Percentiles rank a stretch among this genome's conserved stretches.
Evolutionary conservation across 2,113 vertebrate genomes (phyloP).

Genomic region (Oncorhynchus masou): DNA sequence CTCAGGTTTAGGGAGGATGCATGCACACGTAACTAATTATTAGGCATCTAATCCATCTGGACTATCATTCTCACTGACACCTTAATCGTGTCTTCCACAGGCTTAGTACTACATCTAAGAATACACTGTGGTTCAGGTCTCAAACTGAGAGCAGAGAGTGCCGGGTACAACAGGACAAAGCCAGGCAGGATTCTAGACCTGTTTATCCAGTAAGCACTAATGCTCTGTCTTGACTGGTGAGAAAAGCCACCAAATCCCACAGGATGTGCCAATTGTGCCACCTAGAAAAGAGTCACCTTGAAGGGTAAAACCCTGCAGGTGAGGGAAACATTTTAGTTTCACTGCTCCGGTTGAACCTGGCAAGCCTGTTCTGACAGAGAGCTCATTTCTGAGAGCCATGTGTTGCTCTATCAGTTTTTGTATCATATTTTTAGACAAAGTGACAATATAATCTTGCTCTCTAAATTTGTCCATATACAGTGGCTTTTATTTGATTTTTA

Average conservation of each 20-base stretch:
- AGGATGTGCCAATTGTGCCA: conserved; percentile 58
- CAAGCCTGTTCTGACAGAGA: neutral
- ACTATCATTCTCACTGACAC: conserved; percentile 64
- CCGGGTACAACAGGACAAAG: conserved; percentile 49
- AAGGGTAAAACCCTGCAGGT: conserved; percentile 31
- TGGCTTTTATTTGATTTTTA: too few relatives aligned
- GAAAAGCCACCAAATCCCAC: conserved; percentile 54
- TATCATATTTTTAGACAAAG: neutral
- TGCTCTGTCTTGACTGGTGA: conserved; percentile 56
- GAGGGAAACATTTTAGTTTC: conserved; percentile 26
- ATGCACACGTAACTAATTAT: too few relatives aligned
- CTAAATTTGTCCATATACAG: neutral
- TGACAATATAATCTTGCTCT: conserved; percentile 4
- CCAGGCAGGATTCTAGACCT: conserved; percentile 56
- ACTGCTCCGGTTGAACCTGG: conserved; percentile 14
- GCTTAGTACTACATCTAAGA: conserved; percentile 58
- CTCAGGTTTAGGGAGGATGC: neutral
- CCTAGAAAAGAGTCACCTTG: conserved; percentile 35
- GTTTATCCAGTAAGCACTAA: conserved; percentile 61
- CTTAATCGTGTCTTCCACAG: conserved; percentile 67
- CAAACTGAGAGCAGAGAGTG: conserved; percentile 1
- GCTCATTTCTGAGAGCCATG: neutral
- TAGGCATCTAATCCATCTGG: conserved; percentile 43
- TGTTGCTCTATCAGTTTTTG: conserved; percentile 14
- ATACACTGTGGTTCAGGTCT: conserved; percentile 48